Evolutionary conservation across 2,888 invertebrate species (phyloP), one percentile per base, ranked within the genome.

Genomic region (Amphipyra tragopoginis): DNA sequence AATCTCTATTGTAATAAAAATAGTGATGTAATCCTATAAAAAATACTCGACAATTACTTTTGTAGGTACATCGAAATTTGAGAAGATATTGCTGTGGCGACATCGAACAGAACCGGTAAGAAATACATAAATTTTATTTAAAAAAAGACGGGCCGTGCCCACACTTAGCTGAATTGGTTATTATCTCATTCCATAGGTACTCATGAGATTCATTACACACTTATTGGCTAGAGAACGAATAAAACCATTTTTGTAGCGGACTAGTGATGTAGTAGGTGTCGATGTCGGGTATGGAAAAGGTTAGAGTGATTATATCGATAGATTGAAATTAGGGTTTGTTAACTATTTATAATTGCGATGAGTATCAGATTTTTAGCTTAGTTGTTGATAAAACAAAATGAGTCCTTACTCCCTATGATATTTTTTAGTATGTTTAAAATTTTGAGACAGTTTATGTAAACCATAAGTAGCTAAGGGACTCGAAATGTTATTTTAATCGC

Each of bases 141-240:
- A 71, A 84, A 21, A 75, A 89, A 90, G 86, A 84, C 88, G 82
- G 85, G 88, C 90, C 89, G 83, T 86, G 90, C 93, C 92, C 93
- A 92, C 93, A 89, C 91, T 89, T 83, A 84, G 80, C 82, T 84
- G 88, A 89, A 91, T 91, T 86, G 84, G 89, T 87, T 88, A 90
- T 93, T 93, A 93, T 92, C 89, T 90, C 86, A 87, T 87, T 87
- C 86, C 86, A 86, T 88, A 82, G 86, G 91, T 92, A 94, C 92
- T 90, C 88, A 86, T 83, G 87, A 89, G 91, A 93, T 93, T 93
- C 93, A 94, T 94, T 94, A 91, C 93, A 88, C 90, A 91, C 90
- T 90, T 91, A 92, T 92, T 90, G 90, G 90, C 88, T 90, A 90
- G 90, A 92, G 86, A 89, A 84, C 86, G 89, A 88, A 92, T 91